Conservation (phyloP, 2,113 vertebrate species). For the Arothron firmamentum region DNA sequence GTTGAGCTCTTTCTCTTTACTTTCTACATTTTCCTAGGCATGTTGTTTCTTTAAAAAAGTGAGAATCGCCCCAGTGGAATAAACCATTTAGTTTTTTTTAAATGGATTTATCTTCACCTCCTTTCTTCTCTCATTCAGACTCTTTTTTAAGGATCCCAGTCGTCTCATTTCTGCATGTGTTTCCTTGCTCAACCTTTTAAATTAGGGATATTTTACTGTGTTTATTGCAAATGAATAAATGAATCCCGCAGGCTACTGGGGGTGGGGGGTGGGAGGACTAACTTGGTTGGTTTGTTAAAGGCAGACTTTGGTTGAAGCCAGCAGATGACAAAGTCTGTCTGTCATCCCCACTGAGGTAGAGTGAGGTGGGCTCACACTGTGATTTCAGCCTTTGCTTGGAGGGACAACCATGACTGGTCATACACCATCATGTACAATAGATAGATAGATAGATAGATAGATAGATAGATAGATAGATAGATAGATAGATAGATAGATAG, state of each 20-base stretch:
- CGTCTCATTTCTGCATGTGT: too few relatives aligned
- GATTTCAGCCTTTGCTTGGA: slow-evolving; percentile 54
- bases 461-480: neutral
- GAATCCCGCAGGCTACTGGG: too few relatives aligned
- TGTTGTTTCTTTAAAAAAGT: slow-evolving; percentile 6
- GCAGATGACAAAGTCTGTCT: slow-evolving; percentile 66
- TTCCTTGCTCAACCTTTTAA: too few relatives aligned
- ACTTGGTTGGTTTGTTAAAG: slow-evolving; percentile 66
- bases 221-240: too few relatives aligned
- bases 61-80: neutral
- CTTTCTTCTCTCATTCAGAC: slow-evolving; percentile 3
- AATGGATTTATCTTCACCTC: slow-evolving; percentile 14
- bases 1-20: too few relatives aligned
- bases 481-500: slow-evolving; percentile 11
- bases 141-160: neutral
- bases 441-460: slow-evolving; percentile 11
- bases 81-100: slow-evolving; percentile 2
- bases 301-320: slow-evolving; percentile 45
- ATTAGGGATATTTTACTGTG: too few relatives aligned
- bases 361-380: slow-evolving; percentile 42
- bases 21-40: neutral
- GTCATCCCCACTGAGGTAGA: slow-evolving; percentile 37
- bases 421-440: neutral
- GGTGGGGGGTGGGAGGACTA: too few relatives aligned
- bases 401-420: too few relatives aligned